Conservation (phyloP, 2,797 vertebrate genomes). For the Masticophis lateralis region DNA sequence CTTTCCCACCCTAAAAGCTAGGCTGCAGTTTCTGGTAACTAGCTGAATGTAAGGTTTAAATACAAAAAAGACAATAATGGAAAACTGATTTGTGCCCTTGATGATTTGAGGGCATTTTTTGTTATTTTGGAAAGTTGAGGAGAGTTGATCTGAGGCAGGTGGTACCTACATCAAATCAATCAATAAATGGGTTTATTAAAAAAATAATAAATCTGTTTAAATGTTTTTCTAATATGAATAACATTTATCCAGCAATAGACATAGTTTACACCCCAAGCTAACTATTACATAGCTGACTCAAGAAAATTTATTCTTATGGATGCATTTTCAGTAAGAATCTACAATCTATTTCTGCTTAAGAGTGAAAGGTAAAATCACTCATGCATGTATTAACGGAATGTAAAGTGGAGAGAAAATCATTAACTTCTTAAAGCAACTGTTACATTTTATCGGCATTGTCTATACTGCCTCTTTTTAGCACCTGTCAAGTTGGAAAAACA, state of each 20-base stretch:
- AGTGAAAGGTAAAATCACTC: not conserved
- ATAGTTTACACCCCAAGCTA: not conserved
- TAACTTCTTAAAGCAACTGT: not conserved
- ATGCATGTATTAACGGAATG: not conserved
- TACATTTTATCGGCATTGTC: conserved; percentile 6
- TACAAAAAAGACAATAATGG: not conserved
- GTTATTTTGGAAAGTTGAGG: not conserved
- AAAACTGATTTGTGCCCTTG: not conserved
- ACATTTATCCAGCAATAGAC: not conserved
- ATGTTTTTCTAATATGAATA: not conserved
- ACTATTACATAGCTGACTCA: not conserved
- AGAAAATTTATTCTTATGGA: not conserved
- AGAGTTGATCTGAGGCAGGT: not conserved
- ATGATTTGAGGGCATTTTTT: not conserved
- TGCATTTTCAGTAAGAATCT: not conserved
- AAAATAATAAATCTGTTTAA: not conserved
- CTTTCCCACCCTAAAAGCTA: not conserved
- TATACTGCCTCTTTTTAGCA: conserved; percentile 68
- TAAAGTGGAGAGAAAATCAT: not conserved
- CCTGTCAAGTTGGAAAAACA: conserved; percentile 85
- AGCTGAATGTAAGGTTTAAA: not conserved
- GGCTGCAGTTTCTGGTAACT: not conserved
- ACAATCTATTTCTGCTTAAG: not conserved
- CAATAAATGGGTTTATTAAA: not conserved
- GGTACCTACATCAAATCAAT: not conserved